Conservation (phyloP, 2,888 invertebrate genomes). For the Acanthosepion lycidas region DNA sequence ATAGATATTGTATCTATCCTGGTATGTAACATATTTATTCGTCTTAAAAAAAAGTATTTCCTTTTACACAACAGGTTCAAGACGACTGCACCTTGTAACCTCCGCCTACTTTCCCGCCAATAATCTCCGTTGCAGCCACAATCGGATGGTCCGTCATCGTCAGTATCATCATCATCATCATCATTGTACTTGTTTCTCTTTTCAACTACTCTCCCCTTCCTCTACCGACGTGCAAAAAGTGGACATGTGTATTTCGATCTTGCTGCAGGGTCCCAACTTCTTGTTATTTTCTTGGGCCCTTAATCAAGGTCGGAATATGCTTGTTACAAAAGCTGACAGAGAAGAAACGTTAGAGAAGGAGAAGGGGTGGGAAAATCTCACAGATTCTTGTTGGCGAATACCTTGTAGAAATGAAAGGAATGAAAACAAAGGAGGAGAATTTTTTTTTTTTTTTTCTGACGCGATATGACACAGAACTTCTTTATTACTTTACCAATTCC, state of each 20-base stretch:
- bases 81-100: neutral
- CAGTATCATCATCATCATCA: neutral
- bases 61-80: neutral
- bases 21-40: neutral
- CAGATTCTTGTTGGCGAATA: neutral
- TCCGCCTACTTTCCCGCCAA: neutral
- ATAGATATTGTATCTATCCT: neutral
- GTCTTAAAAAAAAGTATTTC: neutral
- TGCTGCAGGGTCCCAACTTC: conserved; percentile 43
- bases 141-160: neutral
- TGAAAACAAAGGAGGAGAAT: too few species aligned
- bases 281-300: conserved; percentile 37
- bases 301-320: conserved; percentile 44
- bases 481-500: too few species aligned
- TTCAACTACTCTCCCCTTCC: neutral
- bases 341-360: neutral
- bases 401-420: too few species aligned
- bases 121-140: neutral
- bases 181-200: neutral
- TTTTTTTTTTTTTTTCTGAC: too few species aligned
- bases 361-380: neutral
- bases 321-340: neutral
- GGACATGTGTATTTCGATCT: conserved; percentile 43
- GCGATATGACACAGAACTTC: too few species aligned
- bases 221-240: neutral